These are phyloP conservation scores for Plusia festucae DNA, from an alignment of 2,888 invertebrate species.

Conservation along the genomic window DNA sequence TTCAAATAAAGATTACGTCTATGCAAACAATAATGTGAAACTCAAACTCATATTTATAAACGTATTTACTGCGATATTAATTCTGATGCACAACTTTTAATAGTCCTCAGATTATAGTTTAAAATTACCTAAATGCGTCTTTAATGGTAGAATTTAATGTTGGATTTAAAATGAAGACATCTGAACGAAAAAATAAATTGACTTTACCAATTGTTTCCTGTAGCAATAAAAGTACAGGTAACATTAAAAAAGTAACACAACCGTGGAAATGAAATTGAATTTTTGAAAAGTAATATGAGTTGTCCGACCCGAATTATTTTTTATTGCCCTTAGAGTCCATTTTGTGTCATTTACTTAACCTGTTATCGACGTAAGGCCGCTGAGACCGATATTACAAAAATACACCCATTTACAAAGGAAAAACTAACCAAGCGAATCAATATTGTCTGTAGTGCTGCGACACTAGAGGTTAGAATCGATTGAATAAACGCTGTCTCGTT, in stretches of 20 bases:
- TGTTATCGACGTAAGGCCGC: conserved; percentile 75
- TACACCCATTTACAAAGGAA: conserved; percentile 53
- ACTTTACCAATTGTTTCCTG: conserved; percentile 63
- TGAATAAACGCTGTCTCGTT: conserved; percentile 33
- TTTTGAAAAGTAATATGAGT: conserved; percentile 77
- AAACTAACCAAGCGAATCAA: conserved; percentile 46
- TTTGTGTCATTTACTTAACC: conserved; percentile 85
- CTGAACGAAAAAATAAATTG: conserved; percentile 61
- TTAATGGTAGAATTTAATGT: conserved; percentile 61
- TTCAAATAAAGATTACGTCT: conserved; percentile 10
- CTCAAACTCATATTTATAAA: conserved; percentile 23
- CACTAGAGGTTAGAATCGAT: conserved; percentile 61
- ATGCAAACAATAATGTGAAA: conserved; percentile 40
- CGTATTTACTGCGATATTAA: conserved; percentile 38
- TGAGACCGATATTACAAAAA: conserved; percentile 65
- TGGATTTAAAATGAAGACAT: conserved; percentile 60
- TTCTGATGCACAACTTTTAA: conserved; percentile 48
- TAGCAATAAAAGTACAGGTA: conserved; percentile 57
- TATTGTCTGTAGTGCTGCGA: conserved; percentile 42
- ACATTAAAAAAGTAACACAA: conserved; percentile 65
- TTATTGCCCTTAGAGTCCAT: conserved; percentile 74
- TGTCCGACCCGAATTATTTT: conserved; percentile 74
- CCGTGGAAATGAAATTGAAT: conserved; percentile 79
- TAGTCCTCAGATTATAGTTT: conserved; percentile 46
- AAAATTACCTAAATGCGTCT: conserved; percentile 63